phyloP scores from a whole-genome alignment of 92 coral and sea anemone species.

The Palythoa grandis region DNA sequence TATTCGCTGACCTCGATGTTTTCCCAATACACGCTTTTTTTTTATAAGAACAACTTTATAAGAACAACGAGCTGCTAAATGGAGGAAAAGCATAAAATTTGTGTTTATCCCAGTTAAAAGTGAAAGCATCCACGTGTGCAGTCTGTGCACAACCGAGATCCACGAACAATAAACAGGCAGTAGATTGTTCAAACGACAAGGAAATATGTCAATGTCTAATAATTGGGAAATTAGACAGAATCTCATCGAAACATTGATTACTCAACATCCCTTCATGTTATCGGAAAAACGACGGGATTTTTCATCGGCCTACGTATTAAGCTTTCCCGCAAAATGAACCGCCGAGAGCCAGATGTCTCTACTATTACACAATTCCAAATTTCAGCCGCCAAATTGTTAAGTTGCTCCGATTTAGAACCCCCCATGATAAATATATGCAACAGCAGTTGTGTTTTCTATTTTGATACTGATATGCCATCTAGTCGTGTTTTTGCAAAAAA shows the following conservation, averaged over 20 bases:
- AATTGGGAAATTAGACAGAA: constrained; percentile 45
- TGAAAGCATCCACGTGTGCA: constrained; percentile 52
- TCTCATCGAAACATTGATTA: constrained; percentile 38
- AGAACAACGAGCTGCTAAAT: too few relatives aligned
- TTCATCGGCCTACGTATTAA: too few relatives aligned
- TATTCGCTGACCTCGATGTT: too few relatives aligned
- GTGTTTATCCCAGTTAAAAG: constrained; percentile 24
- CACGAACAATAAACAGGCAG: constrained; percentile 55
- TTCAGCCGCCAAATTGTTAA: constrained; percentile 52
- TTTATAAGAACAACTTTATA: too few relatives aligned
- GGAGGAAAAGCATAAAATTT: too few relatives aligned
- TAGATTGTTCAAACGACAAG: constrained; percentile 64
- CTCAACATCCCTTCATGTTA: constrained; percentile 67
- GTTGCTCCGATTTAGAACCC: constrained; percentile 59
- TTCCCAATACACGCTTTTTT: too few relatives aligned
- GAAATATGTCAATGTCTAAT: constrained; percentile 66
- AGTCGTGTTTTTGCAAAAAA: constrained; percentile 31
- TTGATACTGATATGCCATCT: constrained; percentile 59
- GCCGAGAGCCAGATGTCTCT: constrained; percentile 67
- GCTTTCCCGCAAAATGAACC: constrained; percentile 65
- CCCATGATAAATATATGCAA: constrained; percentile 63
- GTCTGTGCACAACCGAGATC: constrained; percentile 71
- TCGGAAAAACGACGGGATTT: constrained; percentile 63
- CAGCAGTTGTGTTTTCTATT: too few relatives aligned
- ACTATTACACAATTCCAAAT: constrained; percentile 69